Percentiles rank a stretch among this genome's conserved stretches.
Conservation (phyloP, 2,797 vertebrate genomes). For the Morelia viridis region DNA sequence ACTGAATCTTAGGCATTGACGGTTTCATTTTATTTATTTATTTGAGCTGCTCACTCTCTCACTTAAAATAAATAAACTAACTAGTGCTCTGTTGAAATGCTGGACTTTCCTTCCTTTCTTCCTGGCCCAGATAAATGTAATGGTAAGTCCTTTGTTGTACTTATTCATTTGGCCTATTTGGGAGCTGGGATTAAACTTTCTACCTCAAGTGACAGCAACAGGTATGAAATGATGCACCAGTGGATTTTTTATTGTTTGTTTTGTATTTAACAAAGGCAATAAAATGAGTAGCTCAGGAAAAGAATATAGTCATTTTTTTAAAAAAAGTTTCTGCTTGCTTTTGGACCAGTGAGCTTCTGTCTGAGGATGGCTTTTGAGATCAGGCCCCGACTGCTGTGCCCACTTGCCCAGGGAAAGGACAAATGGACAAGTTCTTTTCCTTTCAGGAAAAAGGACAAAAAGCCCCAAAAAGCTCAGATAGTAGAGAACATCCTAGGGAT, state of each 20-base stretch:
- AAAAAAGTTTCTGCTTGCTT: not conserved
- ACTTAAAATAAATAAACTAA: not conserved
- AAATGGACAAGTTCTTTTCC: not conserved
- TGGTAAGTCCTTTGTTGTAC: not conserved
- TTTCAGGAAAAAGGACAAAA: not conserved
- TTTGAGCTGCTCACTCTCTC: not conserved
- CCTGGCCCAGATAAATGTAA: not conserved
- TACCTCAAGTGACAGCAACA: not conserved
- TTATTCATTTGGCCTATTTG: not conserved
- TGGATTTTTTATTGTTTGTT: not conserved
- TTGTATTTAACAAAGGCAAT: not conserved
- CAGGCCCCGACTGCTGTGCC: not conserved
- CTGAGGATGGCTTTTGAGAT: not conserved
- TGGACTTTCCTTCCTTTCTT: not conserved
- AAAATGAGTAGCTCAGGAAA: not conserved
- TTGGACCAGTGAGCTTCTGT: not conserved
- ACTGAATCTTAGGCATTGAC: not conserved
- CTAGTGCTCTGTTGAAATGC: not conserved
- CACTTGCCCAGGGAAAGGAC: not conserved
- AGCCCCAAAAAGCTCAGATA: not conserved
- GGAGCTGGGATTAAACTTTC: not conserved
- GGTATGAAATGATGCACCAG: not conserved
- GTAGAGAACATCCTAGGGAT: not conserved
- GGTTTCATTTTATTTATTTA: not conserved
- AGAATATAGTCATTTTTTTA: not conserved